Percentiles rank a stretch among this genome's conserved stretches.
These are phyloP conservation scores for Paragorgia papillata DNA, from an alignment of 92 coral and sea anemone species.

Conservation along the genomic window DNA sequence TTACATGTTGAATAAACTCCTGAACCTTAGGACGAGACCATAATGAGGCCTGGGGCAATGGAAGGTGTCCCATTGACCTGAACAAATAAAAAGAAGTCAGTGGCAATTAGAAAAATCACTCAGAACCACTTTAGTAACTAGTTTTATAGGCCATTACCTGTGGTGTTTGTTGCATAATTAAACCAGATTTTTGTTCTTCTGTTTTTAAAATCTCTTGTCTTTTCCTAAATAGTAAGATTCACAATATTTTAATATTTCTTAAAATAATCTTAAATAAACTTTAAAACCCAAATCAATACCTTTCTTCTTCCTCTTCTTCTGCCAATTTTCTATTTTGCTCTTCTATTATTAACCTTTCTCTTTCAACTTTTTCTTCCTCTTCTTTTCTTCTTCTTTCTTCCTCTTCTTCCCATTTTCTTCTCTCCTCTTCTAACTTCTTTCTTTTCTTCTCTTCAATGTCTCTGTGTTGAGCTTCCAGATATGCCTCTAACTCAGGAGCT, in stretches of 20 bases:
- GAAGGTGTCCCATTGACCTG: slow-evolving; percentile 79
- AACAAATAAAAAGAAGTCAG: neutral
- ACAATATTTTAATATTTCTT: too few species aligned
- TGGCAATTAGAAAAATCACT: too few species aligned
- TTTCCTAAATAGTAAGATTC: too few species aligned
- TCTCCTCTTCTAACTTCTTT: slow-evolving; percentile 77
- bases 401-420: slow-evolving; percentile 53
- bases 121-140: too few species aligned
- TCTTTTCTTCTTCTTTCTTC: slow-evolving; percentile 70
- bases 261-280: neutral
- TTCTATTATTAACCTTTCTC: slow-evolving; percentile 72
- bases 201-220: slow-evolving; percentile 30
- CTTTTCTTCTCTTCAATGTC: slow-evolving; percentile 84
- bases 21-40: slow-evolving; percentile 99
- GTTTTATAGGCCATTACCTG: slow-evolving; percentile 1
- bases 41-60: slow-evolving; percentile 89
- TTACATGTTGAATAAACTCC: slow-evolving; percentile 97
- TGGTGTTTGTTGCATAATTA: slow-evolving; percentile 7
- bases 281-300: neutral
- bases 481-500: slow-evolving; percentile 89
- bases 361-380: slow-evolving; percentile 81
- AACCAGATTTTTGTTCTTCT: slow-evolving; percentile 17
- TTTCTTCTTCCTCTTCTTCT: slow-evolving; percentile 70
- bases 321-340: slow-evolving; percentile 69
- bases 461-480: slow-evolving; percentile 93